A percentile compares a stretch with the other conserved stretches of the same genome.
Conservation (phyloP, 2,797 vertebrate genomes). For the Periophthalmus magnuspinnatus region DNA sequence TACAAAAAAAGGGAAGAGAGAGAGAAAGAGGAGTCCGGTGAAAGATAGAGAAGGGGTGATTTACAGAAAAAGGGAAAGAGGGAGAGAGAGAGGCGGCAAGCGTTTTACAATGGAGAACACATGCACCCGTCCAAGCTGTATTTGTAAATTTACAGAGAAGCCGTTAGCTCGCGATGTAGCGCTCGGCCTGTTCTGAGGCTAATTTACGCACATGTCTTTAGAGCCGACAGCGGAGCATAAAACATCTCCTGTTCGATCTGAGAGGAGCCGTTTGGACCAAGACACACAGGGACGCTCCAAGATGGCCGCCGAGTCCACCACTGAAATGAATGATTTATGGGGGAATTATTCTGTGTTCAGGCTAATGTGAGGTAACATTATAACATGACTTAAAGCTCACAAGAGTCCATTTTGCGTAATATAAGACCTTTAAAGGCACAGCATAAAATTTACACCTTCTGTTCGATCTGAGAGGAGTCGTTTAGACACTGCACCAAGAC, state of each 20-base stretch:
- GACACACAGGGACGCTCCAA: conserved; percentile 38
- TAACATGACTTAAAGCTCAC: no score
- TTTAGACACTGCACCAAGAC: no score
- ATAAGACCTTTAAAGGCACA: no score
- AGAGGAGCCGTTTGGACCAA: conserved; percentile 46
- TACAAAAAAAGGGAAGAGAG: no score
- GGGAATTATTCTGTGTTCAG: no score
- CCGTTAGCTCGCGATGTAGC: conserved; percentile 65
- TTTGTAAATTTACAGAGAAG: conserved; percentile 72
- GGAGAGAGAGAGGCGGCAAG: conserved; percentile 2
- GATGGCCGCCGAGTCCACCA: conserved; percentile 17
- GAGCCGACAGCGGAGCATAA: conserved; percentile 77
- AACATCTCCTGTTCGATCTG: conserved; percentile 78
- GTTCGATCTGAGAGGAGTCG: no score
- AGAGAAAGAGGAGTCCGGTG: background rate
- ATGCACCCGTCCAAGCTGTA: conserved; percentile 57
- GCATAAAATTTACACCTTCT: no score
- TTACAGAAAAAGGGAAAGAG: background rate
- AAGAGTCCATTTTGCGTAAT: no score
- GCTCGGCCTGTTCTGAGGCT: conserved; percentile 67
- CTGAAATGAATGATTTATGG: background rate
- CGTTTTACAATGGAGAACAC: conserved; percentile 64
- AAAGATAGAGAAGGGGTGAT: background rate
- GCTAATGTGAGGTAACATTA: no score
- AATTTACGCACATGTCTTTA: conserved; percentile 83